Evolutionary conservation across 2,888 invertebrate species (phyloP).

Genomic region (Eristalis pertinax): DNA sequence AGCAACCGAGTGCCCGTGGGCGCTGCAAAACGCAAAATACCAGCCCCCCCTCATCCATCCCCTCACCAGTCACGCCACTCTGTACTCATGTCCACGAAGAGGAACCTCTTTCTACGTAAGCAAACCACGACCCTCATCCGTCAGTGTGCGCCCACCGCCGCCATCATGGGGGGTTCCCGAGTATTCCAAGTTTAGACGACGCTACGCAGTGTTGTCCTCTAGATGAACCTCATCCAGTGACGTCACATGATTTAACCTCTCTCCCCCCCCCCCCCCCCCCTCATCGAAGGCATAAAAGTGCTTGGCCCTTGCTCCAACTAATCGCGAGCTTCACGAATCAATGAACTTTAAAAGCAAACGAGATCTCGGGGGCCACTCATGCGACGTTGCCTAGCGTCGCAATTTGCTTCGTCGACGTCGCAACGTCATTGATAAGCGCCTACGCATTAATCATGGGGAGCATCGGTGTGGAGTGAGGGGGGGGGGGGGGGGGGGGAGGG

Average conservation of each 20-base stretch:
- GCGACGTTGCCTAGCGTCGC: slow-evolving; percentile 20
- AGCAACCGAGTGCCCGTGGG: neutral
- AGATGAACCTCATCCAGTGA: neutral
- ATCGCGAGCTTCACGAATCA: slow-evolving; percentile 26
- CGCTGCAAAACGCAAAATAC: neutral
- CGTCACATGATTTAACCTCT: neutral
- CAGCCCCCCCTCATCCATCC: neutral
- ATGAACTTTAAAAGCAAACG: slow-evolving; percentile 13
- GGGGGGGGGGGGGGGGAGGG: neutral
- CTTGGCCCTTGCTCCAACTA: neutral
- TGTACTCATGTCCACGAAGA: neutral
- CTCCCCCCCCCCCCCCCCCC: too few species aligned
- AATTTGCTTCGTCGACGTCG: slow-evolving; percentile 32
- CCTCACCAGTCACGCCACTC: too few species aligned
- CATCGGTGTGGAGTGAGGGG: neutral
- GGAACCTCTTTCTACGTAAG: neutral
- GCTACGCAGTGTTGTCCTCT: slow-evolving; percentile 3
- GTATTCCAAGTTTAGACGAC: slow-evolving; percentile 24
- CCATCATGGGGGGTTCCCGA: neutral
- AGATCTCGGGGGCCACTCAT: slow-evolving; percentile 1
- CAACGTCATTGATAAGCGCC: slow-evolving; percentile 48
- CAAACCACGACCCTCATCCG: neutral
- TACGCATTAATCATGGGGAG: slow-evolving; percentile 23
- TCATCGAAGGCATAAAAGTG: neutral
- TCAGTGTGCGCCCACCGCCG: neutral